A percentile compares a stretch with the other conserved stretches of the same genome.
Conservation (phyloP, 2,888 invertebrate genomes). For the Zaprionus bogoriensis region DNA sequence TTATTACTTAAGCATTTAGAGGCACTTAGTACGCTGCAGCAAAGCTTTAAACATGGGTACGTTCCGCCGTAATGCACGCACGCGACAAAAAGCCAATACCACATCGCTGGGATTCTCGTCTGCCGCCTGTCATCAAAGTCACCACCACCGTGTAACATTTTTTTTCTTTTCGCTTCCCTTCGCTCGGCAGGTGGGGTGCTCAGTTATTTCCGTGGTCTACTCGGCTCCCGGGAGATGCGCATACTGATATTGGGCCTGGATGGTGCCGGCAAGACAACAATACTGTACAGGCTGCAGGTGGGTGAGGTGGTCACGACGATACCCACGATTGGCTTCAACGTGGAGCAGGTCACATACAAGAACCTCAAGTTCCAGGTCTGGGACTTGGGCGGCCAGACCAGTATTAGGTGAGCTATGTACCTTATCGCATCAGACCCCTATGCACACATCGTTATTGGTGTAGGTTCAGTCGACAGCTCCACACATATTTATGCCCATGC, state of each 20-base stretch:
- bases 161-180: conserved; percentile 17
- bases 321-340: conserved; percentile 99
- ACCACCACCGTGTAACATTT: conserved; percentile 27
- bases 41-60: conserved; percentile 61
- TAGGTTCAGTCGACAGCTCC: not conserved
- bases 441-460: not conserved
- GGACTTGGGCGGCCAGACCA: conserved; percentile 99
- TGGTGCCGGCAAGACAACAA: conserved; percentile 99
- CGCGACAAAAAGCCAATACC: not conserved
- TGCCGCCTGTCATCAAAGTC: conserved; percentile 45
- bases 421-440: no score
- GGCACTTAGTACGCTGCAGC: conserved; percentile 55
- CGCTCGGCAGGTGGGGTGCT: conserved; percentile 93
- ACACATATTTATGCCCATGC: not conserved
- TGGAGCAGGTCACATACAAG: conserved; percentile 99
- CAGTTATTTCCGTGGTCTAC: conserved; percentile 97
- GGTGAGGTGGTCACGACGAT: conserved; percentile 99
- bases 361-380: conserved; percentile 99
- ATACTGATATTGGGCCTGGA: conserved; percentile 98
- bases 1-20: conserved; percentile 66
- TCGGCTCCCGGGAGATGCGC: conserved; percentile 98
- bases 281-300: conserved; percentile 98
- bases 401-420: conserved; percentile 90
- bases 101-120: conserved; percentile 2
- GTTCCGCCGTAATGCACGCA: conserved; percentile 12